Percentiles rank a stretch among this genome's conserved stretches.
Evolutionary conservation across 2,113 vertebrate species (phyloP).

Genomic region (Xyrauchen texanus): DNA sequence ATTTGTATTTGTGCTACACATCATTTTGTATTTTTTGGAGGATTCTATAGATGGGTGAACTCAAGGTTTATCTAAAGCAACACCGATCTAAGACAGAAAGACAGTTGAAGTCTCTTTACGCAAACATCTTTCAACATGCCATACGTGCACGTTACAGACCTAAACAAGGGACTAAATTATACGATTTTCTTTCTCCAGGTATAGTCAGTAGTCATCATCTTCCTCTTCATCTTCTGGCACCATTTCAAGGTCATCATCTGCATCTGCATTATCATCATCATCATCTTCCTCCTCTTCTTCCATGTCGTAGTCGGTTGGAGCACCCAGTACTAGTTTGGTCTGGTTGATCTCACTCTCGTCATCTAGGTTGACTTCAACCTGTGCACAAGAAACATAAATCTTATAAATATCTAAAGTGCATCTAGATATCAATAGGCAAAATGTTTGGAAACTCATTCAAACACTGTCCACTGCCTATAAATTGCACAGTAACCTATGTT

Average conservation of each 20-base stretch:
- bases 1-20: slow-evolving; percentile 47
- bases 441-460: too few species aligned
- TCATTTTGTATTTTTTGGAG: slow-evolving; percentile 12
- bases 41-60: slow-evolving; percentile 21
- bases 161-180: too few species aligned
- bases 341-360: slow-evolving; percentile 77
- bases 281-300: slow-evolving; percentile 76
- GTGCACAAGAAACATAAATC: not conserved
- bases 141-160: slow-evolving; percentile 16
- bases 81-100: slow-evolving; percentile 25
- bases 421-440: too few species aligned
- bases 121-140: slow-evolving; percentile 39
- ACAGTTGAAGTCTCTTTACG: not conserved
- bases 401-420: not conserved
- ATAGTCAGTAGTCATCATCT: slow-evolving; percentile 67
- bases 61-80: slow-evolving; percentile 32
- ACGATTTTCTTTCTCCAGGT: slow-evolving; percentile 4
- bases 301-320: slow-evolving; percentile 71
- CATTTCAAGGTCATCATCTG: slow-evolving; percentile 62
- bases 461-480: too few species aligned
- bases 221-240: slow-evolving; percentile 67
- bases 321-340: slow-evolving; percentile 74
- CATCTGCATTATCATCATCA: slow-evolving; percentile 62
- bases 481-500: too few species aligned
- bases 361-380: slow-evolving; percentile 73